Evolutionary conservation across 2,888 invertebrate species (phyloP).

Genomic region (Caenorhabditis sp.): DNA sequence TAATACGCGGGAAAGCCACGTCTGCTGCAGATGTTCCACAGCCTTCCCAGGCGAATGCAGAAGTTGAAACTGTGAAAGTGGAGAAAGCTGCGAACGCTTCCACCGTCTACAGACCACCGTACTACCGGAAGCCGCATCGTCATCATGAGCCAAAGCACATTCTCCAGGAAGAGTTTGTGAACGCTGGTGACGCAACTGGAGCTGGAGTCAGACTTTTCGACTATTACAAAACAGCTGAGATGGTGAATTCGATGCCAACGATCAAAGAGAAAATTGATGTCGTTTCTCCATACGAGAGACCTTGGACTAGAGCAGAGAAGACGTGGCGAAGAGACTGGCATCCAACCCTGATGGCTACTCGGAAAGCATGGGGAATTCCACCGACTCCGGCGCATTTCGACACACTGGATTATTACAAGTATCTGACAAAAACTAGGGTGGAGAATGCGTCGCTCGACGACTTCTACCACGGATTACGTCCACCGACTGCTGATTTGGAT

Average conservation of each 20-base stretch:
- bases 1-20: constrained; percentile 34
- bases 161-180: constrained; percentile 74
- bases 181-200: constrained; percentile 73
- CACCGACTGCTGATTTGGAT: constrained; percentile 69
- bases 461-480: constrained; percentile 70
- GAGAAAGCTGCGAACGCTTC: constrained; percentile 58
- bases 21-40: constrained; percentile 30
- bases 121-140: constrained; percentile 69
- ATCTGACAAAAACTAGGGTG: constrained; percentile 79
- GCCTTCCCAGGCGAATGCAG: constrained; percentile 1
- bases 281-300: constrained; percentile 81
- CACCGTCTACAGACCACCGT: constrained; percentile 68
- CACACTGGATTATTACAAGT: constrained; percentile 76
- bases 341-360: constrained; percentile 73
- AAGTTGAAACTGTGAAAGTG: not conserved
- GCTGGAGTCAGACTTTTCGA: constrained; percentile 78
- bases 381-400: constrained; percentile 78
- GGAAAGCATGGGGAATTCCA: constrained; percentile 80
- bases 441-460: constrained; percentile 67
- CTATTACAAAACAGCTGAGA: constrained; percentile 80
- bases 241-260: constrained; percentile 75
- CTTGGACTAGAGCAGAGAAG: constrained; percentile 77
- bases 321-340: constrained; percentile 80
- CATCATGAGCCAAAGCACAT: constrained; percentile 70
- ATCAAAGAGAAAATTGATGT: constrained; percentile 79